Percentiles rank a stretch among this genome's conserved stretches.
phyloP scores from a whole-genome alignment of 2,113 vertebrate genomes.

The Daboia siamensis region DNA sequence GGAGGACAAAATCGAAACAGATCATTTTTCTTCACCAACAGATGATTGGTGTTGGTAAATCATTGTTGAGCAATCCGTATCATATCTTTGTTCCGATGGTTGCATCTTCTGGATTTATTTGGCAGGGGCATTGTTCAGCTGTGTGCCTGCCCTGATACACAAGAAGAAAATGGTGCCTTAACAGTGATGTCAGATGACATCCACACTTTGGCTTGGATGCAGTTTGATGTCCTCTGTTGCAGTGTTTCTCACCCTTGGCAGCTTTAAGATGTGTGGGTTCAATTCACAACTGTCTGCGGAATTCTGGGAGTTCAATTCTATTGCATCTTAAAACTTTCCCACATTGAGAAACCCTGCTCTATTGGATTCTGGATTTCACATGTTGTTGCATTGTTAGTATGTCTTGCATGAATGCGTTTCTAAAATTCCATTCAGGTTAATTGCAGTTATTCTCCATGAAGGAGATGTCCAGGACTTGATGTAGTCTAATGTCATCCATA shows the following conservation, averaged over 20 bases:
- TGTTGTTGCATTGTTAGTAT: background rate
- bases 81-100: background rate
- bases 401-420: background rate
- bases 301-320: background rate
- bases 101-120: background rate
- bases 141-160: background rate
- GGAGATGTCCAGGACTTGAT: background rate
- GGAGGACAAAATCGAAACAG: slow-evolving; percentile 1
- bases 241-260: background rate
- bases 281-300: background rate
- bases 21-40: background rate
- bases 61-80: too few species aligned
- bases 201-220: background rate
- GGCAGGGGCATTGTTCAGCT: background rate
- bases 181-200: too few species aligned
- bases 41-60: background rate
- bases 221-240: too few species aligned
- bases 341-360: background rate
- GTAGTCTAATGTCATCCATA: background rate
- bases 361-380: background rate
- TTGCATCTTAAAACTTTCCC: background rate
- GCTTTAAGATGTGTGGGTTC: background rate
- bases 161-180: background rate
- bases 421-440: background rate
- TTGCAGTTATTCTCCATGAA: background rate